phyloP scores from a whole-genome alignment of 2,113 vertebrate species.

The Pseudorhombus dupliciocellatus region DNA sequence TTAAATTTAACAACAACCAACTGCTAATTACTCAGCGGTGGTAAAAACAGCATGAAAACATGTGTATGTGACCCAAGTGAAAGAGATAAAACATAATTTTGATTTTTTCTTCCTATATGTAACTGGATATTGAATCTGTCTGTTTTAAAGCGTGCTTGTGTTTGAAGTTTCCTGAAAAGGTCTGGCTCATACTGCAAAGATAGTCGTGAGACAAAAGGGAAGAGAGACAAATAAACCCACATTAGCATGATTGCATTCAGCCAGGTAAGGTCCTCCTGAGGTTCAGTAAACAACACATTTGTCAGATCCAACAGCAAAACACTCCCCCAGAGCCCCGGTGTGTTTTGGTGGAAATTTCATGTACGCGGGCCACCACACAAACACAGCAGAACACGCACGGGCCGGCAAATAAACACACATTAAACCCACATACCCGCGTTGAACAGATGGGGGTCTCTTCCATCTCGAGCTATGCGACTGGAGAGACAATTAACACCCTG shows the following conservation, averaged over 20 bases:
- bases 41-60: too few relatives aligned
- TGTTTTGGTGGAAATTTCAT: conserved; percentile 41
- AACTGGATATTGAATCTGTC: too few relatives aligned
- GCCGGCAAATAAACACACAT: conserved; percentile 21
- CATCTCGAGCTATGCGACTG: conserved; percentile 47
- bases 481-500: conserved; percentile 68
- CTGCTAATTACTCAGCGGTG: not conserved
- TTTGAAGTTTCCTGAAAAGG: not conserved
- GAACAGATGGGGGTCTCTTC: conserved; percentile 66
- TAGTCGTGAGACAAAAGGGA: conserved; percentile 11
- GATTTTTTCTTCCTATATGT: too few relatives aligned
- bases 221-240: conserved; percentile 41
- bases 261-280: conserved; percentile 28
- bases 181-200: conserved; percentile 10
- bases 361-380: conserved; percentile 20
- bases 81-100: too few relatives aligned
- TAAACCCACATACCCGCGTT: conserved; percentile 40
- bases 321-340: conserved; percentile 9
- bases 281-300: conserved; percentile 44
- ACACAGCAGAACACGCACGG: conserved; percentile 17
- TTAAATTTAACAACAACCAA: too few relatives aligned
- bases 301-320: conserved; percentile 36
- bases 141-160: not conserved
- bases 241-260: conserved; percentile 23
- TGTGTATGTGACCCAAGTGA: too few relatives aligned